Evolutionary conservation across 1,140 invertebrate genomes (phyloP).

Genomic region (Zaprionus tsacasi): DNA sequence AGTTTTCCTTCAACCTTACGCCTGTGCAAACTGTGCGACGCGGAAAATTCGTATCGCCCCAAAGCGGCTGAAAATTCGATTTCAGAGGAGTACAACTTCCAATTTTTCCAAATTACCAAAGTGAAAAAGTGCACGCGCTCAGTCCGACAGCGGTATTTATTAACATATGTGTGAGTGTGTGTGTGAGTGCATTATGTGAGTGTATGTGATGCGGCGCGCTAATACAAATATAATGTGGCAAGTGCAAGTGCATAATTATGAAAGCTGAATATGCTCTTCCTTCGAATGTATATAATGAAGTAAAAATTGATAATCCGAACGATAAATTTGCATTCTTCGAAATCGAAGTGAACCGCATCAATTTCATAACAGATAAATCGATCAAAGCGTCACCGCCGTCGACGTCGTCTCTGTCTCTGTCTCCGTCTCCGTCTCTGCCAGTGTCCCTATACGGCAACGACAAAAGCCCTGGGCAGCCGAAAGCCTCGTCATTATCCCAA

Average conservation of each 20-base stretch:
- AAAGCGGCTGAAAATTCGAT: slow-evolving; percentile 48
- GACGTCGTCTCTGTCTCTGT: slow-evolving; percentile 23
- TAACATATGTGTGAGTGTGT: slow-evolving; percentile 36
- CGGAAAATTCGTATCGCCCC: slow-evolving; percentile 28
- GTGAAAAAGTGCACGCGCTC: slow-evolving; percentile 45
- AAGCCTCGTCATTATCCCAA: slow-evolving; percentile 45
- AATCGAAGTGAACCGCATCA: slow-evolving; percentile 64
- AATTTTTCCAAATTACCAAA: slow-evolving; percentile 16
- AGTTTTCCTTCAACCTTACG: slow-evolving; percentile 55
- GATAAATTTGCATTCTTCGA: slow-evolving; percentile 32
- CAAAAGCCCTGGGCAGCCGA: slow-evolving; percentile 49
- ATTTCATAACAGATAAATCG: slow-evolving; percentile 75
- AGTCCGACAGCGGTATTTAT: slow-evolving; percentile 37
- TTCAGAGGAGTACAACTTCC: slow-evolving; percentile 36
- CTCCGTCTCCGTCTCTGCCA: neutral
- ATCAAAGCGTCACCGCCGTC: slow-evolving; percentile 58
- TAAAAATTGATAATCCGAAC: slow-evolving; percentile 4
- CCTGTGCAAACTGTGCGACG: slow-evolving; percentile 40
- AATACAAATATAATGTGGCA: slow-evolving; percentile 54
- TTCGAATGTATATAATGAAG: slow-evolving; percentile 34
- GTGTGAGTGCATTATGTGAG: slow-evolving; percentile 6
- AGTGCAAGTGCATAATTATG: slow-evolving; percentile 63
- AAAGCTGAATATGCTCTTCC: slow-evolving; percentile 41
- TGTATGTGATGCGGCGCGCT: slow-evolving; percentile 43
- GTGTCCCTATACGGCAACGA: slow-evolving; percentile 37